These are phyloP conservation scores for Thalassoma bifasciatum DNA, from an alignment of 2,113 vertebrate genomes.

Conservation along the genomic window DNA sequence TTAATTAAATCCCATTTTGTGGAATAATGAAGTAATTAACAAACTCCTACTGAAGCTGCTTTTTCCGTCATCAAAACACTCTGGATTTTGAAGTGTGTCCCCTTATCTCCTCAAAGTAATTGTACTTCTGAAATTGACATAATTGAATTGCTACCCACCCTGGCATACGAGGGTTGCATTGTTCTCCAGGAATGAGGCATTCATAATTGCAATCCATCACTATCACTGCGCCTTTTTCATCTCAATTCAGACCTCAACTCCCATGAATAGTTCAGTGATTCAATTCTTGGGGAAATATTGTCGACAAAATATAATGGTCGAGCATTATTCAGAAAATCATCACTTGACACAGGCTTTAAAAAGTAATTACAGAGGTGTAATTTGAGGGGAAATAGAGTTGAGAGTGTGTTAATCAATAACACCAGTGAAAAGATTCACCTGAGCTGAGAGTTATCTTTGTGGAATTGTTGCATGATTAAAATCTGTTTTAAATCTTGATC, in stretches of 20 bases:
- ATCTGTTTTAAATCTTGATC: slow-evolving; percentile 13
- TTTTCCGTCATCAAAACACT: slow-evolving; percentile 47
- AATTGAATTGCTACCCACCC: slow-evolving; percentile 72
- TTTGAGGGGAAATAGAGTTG: neutral
- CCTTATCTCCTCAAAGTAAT: slow-evolving; percentile 74
- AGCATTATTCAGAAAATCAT: slow-evolving; percentile 1
- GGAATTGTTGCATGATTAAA: slow-evolving; percentile 5
- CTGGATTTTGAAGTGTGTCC: slow-evolving; percentile 60
- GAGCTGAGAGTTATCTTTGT: neutral
- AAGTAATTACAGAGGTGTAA: slow-evolving; percentile 32
- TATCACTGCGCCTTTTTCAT: slow-evolving; percentile 62
- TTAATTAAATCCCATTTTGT: slow-evolving; percentile 76
- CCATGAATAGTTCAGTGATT: slow-evolving; percentile 48
- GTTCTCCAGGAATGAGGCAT: slow-evolving; percentile 64
- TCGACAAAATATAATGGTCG: slow-evolving; percentile 42
- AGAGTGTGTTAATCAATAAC: neutral
- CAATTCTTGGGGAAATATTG: slow-evolving; percentile 54
- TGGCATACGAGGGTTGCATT: slow-evolving; percentile 60
- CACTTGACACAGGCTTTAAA: slow-evolving; percentile 43
- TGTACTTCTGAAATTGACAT: slow-evolving; percentile 68
- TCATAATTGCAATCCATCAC: slow-evolving; percentile 66
- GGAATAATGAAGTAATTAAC: slow-evolving; percentile 78
- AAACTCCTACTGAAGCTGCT: slow-evolving; percentile 55
- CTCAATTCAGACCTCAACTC: slow-evolving; percentile 49
- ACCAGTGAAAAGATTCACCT: slow-evolving; percentile 12